A percentile compares a stretch with the other conserved stretches of the same genome.
Conservation (phyloP, 2,888 invertebrate genomes). For the Liodrosophila aerea region DNA sequence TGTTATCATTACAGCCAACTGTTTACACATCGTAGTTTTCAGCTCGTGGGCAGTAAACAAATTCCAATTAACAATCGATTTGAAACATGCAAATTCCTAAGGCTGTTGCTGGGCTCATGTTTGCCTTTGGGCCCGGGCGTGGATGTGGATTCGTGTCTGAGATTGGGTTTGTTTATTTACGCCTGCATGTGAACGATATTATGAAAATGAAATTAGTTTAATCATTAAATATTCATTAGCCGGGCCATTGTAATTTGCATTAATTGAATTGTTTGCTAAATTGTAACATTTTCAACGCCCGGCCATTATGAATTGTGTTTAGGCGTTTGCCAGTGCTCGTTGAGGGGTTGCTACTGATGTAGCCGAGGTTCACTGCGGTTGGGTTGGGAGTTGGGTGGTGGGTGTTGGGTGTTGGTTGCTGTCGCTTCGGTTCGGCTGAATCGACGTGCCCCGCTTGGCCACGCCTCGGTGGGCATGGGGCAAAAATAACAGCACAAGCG, state of each 20-base stretch:
- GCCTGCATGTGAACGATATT: slow-evolving; percentile 41
- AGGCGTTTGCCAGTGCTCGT: too few species aligned
- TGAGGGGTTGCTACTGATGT: too few species aligned
- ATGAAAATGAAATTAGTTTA: slow-evolving; percentile 75
- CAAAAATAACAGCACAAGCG: slow-evolving; percentile 35
- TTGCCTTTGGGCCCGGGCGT: slow-evolving; percentile 11
- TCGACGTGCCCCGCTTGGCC: background rate
- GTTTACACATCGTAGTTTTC: slow-evolving; percentile 5
- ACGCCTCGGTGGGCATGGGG: slow-evolving; percentile 26
- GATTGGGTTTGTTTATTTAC: slow-evolving; percentile 19
- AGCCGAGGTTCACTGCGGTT: too few species aligned
- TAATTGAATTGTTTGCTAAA: slow-evolving; percentile 79
- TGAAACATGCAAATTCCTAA: slow-evolving; percentile 42
- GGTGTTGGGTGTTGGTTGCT: too few species aligned
- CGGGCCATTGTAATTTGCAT: slow-evolving; percentile 72
- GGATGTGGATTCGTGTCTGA: slow-evolving; percentile 6
- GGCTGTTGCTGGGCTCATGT: slow-evolving; percentile 34
- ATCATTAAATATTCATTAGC: slow-evolving; percentile 78
- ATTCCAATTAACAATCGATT: slow-evolving; percentile 67
- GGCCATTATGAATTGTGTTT: slow-evolving; percentile 39
- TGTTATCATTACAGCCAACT: too few species aligned
- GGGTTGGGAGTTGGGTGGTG: too few species aligned
- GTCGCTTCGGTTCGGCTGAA: background rate
- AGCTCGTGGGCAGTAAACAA: slow-evolving; percentile 66
- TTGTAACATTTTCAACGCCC: slow-evolving; percentile 57